Conservation (phyloP, 1,140 invertebrate species). For the Pseudoatta argentina region DNA sequence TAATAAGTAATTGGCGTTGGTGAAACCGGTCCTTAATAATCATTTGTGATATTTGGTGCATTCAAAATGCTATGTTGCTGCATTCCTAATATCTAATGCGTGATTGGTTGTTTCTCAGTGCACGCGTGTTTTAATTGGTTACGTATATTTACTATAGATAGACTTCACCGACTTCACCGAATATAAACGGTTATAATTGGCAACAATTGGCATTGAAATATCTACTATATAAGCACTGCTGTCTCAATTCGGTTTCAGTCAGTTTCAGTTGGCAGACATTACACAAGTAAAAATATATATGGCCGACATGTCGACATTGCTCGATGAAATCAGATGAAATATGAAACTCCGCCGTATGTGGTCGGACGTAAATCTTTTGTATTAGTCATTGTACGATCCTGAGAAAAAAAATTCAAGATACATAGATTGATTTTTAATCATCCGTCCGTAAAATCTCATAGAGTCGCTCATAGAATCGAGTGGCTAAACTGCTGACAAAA, state of each 20-base stretch:
- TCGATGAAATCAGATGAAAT: slow-evolving; percentile 28
- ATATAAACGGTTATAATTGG: background rate
- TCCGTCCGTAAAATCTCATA: background rate
- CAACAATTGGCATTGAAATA: background rate
- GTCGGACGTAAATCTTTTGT: background rate
- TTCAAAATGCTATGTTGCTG: too few species aligned
- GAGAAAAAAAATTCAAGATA: background rate
- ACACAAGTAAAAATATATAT: slow-evolving; percentile 24
- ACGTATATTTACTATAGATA: background rate
- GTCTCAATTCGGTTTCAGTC: background rate
- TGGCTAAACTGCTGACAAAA: slow-evolving; percentile 67
- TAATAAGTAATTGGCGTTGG: too few species aligned
- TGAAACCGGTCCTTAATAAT: too few species aligned
- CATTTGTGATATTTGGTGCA: too few species aligned
- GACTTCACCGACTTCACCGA: background rate
- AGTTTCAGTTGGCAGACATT: background rate
- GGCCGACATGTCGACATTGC: slow-evolving; percentile 9
- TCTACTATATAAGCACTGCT: background rate
- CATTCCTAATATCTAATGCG: background rate
- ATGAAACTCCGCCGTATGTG: background rate
- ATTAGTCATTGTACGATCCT: background rate
- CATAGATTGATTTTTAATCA: background rate
- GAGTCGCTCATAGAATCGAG: background rate
- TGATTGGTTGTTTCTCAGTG: background rate
- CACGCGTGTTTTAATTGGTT: background rate